phyloP scores from a whole-genome alignment of 1,140 invertebrate genomes.

The Lethrus apterus region DNA sequence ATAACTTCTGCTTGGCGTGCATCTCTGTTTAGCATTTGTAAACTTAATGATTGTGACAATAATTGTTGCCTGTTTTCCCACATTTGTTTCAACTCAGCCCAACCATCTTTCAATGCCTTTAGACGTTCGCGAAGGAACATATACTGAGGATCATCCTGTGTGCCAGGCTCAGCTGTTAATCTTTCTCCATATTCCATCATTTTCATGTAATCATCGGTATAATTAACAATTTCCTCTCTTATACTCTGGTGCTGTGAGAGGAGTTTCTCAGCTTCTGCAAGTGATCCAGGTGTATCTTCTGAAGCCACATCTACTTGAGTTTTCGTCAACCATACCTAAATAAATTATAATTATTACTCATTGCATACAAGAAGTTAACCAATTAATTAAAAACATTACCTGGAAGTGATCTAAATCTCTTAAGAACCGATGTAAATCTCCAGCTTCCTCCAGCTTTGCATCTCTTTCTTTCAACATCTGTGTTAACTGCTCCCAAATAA shows the following conservation, averaged over 20 bases:
- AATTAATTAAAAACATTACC: too few relatives aligned
- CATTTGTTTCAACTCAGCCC: constrained; percentile 98
- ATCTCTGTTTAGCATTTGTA: constrained; percentile 94
- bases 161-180: constrained; percentile 67
- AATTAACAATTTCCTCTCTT: constrained; percentile 98
- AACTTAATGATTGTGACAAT: constrained; percentile 87
- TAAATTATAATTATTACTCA: too few relatives aligned
- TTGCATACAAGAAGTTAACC: too few relatives aligned
- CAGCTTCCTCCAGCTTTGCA: constrained; percentile 96
- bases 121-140: constrained; percentile 96
- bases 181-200: constrained; percentile 99
- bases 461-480: constrained; percentile 97
- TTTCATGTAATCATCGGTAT: constrained; percentile 94
- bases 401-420: constrained; percentile 99
- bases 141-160: constrained; percentile 93
- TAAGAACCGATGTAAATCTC: constrained; percentile 96
- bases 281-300: constrained; percentile 93
- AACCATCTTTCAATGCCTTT: constrained; percentile 95
- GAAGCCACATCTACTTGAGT: constrained; percentile 97
- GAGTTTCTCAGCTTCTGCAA: constrained; percentile 94
- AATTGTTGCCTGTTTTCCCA: constrained; percentile 97
- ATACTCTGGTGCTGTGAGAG: constrained; percentile 96
- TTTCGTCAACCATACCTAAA: constrained; percentile 94
- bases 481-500: constrained; percentile 93
- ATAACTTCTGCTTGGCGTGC: constrained; percentile 96